Percentiles rank a stretch among this genome's conserved stretches.
Conservation (phyloP, 2,797 vertebrate genomes). For the Phyllotis vaccarum region DNA sequence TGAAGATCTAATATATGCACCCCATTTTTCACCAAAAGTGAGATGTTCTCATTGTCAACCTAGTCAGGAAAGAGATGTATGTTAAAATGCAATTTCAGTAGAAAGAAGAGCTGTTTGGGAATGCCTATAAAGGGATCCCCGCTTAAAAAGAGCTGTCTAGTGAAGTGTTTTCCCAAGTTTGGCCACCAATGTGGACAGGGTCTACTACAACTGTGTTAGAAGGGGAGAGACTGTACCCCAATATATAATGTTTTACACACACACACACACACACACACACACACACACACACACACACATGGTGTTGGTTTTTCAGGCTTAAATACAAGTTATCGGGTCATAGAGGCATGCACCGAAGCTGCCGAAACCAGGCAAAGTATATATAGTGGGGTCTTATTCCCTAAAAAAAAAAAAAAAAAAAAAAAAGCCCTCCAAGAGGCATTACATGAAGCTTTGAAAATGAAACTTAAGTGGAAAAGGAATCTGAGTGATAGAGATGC, state of each 20-base stretch:
- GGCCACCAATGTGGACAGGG: neutral
- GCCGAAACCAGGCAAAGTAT: neutral
- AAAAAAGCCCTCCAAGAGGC: neutral
- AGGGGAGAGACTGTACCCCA: neutral
- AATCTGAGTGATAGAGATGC: neutral
- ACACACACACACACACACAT: neutral
- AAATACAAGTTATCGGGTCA: neutral
- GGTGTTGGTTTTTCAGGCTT: neutral
- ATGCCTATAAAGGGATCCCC: neutral
- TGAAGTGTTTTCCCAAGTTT: neutral
- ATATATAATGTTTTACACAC: neutral
- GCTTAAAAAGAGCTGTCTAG: neutral
- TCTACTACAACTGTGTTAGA: neutral
- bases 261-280: neutral
- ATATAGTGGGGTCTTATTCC: neutral
- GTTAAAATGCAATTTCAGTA: neutral
- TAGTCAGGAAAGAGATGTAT: neutral
- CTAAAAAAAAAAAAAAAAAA: neutral
- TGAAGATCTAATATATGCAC: neutral
- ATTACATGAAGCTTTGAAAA: neutral
- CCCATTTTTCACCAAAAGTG: neutral
- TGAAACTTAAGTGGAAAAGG: neutral
- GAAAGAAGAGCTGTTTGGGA: neutral
- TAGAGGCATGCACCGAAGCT: neutral
- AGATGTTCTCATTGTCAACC: neutral